These are phyloP conservation scores for Silurus meridionalis DNA, from an alignment of 2,113 vertebrate genomes.

Conservation along the genomic window DNA sequence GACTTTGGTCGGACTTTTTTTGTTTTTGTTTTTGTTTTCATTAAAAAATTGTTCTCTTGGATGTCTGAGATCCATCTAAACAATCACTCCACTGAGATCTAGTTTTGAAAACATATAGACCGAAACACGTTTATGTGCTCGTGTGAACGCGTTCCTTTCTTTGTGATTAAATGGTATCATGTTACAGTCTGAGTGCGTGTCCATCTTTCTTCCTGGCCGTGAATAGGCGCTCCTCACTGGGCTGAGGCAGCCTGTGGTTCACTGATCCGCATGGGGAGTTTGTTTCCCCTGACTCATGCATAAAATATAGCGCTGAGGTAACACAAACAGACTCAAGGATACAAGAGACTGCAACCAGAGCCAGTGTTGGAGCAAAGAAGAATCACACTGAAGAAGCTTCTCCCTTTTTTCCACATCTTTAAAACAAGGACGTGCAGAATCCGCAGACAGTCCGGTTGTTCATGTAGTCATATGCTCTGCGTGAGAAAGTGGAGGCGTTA, in stretches of 20 bases:
- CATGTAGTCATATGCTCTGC: conserved; percentile 17
- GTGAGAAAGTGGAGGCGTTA: conserved; percentile 24
- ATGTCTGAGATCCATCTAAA: not conserved
- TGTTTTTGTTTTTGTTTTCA: too few relatives aligned
- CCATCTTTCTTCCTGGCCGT: conserved; percentile 41
- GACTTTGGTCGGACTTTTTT: not conserved
- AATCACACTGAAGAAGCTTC: not conserved
- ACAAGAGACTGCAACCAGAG: conserved; percentile 57
- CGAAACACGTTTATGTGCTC: not conserved
- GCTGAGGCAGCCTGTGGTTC: conserved; percentile 45
- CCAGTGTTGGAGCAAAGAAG: not conserved
- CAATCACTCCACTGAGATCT: not conserved
- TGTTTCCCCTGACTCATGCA: conserved; percentile 82
- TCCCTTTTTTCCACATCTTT: not conserved
- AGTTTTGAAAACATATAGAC: not conserved
- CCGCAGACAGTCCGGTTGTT: conserved; percentile 3
- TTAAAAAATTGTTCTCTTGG: too few relatives aligned
- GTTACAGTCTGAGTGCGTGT: conserved; percentile 57
- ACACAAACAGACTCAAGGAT: conserved; percentile 53
- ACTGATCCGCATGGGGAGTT: conserved; percentile 71
- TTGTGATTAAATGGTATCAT: conserved; percentile 53
- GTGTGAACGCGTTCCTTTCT: conserved; percentile 30
- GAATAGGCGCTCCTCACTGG: conserved; percentile 54
- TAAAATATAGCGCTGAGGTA: conserved; percentile 81
- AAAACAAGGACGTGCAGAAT: not conserved